Percentiles rank a stretch among this genome's conserved stretches.
Evolutionary conservation across 2,797 vertebrate species (phyloP).

Genomic region (Myotis pilosus): DNA sequence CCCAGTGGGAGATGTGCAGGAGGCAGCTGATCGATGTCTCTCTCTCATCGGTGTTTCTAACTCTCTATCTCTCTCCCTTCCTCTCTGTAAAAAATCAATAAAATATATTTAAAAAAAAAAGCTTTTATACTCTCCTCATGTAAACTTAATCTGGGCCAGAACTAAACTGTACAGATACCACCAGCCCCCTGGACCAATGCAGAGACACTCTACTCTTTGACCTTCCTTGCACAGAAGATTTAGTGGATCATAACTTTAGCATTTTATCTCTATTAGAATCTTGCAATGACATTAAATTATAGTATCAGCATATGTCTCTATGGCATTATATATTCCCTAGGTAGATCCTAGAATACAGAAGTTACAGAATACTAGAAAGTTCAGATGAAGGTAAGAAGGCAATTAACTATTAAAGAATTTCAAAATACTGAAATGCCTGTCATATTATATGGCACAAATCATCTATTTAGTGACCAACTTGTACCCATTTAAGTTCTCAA

Average conservation of each 20-base stretch:
- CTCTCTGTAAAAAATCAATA: too few relatives aligned
- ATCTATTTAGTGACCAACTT: neutral
- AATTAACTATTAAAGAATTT: neutral
- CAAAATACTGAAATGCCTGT: neutral
- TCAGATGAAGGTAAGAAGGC: neutral
- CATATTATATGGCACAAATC: neutral
- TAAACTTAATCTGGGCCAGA: slow-evolving; percentile 57
- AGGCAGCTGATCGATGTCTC: too few relatives aligned
- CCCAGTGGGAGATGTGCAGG: too few relatives aligned
- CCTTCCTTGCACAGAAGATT: slow-evolving; percentile 37
- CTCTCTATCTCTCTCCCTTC: too few relatives aligned
- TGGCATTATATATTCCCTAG: slow-evolving; percentile 6
- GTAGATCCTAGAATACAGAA: neutral
- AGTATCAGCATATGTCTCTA: slow-evolving; percentile 53
- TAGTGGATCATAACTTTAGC: slow-evolving; percentile 52
- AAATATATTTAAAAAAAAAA: too few relatives aligned
- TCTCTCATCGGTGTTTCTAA: too few relatives aligned
- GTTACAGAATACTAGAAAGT: neutral
- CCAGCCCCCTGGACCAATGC: neutral
- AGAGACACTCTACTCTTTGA: neutral
- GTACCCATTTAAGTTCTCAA: neutral
- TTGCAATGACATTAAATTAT: slow-evolving; percentile 59
- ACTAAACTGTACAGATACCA: neutral
- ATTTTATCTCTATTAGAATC: slow-evolving; percentile 58
- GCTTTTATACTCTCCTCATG: slow-evolving; percentile 59